Conservation (phyloP, 2,888 invertebrate species). For the Lasioglossum marginatum region DNA sequence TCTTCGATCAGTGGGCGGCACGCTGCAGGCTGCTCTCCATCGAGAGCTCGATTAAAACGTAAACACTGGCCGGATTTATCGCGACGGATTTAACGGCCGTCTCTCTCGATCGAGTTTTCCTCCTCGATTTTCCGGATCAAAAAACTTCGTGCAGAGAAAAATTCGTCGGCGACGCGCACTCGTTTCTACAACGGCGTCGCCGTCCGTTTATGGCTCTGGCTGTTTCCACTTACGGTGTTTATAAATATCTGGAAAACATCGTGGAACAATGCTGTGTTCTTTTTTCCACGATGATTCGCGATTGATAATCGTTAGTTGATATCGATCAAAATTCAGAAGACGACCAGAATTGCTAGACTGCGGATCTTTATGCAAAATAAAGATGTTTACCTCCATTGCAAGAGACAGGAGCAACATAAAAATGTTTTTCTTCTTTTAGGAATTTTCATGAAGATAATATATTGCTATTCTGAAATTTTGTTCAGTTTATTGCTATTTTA, state of each 20-base stretch:
- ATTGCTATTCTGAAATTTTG: no score
- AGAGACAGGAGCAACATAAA: no score
- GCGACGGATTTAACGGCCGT: not conserved
- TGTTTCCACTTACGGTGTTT: not conserved
- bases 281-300: not conserved
- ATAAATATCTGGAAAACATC: not conserved
- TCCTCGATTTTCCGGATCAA: not conserved
- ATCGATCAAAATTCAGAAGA: not conserved
- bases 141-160: not conserved
- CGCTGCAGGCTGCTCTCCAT: not conserved
- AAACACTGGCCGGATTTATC: not conserved
- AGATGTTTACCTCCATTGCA: no score
- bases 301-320: not conserved
- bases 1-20: conserved; percentile 1
- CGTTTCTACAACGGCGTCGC: not conserved
- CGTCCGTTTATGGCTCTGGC: not conserved
- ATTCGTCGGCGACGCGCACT: not conserved
- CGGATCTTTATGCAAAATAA: no score
- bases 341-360: no score
- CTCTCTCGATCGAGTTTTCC: not conserved
- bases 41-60: conserved; percentile 1
- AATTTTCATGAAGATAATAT: no score
- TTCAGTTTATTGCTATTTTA: no score
- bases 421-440: no score
- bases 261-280: not conserved